These are phyloP conservation scores for Drosophila aff. DNA, from an alignment of 1,140 invertebrate genomes.

Conservation along the genomic window DNA sequence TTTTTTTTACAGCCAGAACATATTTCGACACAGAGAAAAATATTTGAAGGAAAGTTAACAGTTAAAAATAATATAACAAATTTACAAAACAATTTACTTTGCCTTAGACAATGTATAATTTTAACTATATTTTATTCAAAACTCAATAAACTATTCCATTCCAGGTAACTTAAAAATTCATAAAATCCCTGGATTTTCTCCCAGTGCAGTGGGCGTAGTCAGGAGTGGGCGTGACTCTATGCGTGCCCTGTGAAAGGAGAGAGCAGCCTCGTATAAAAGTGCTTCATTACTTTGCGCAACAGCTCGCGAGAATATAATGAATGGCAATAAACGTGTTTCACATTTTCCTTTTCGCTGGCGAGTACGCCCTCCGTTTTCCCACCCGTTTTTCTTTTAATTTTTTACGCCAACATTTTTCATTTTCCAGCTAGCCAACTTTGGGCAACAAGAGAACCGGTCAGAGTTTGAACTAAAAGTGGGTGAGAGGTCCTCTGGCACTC, in stretches of 20 bases:
- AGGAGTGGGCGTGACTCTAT: conserved; percentile 4
- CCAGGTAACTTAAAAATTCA: background rate
- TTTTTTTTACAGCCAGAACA: conserved; percentile 46
- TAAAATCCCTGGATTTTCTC: background rate
- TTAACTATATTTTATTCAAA: background rate
- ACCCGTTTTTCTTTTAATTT: conserved; percentile 13
- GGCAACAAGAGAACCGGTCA: conserved; percentile 38
- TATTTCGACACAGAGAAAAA: conserved; percentile 20
- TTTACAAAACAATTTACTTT: too few species aligned
- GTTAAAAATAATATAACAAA: too few species aligned
- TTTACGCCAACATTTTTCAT: conserved; percentile 56
- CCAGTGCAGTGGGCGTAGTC: conserved; percentile 2
- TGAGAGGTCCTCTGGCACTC: conserved; percentile 9
- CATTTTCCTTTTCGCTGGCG: conserved; percentile 67
- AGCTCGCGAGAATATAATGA: conserved; percentile 84
- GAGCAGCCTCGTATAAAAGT: conserved; percentile 64
- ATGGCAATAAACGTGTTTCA: conserved; percentile 84
- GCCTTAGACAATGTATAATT: accelerated
- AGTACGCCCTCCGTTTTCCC: conserved; percentile 14
- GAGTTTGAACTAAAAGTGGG: conserved; percentile 15
- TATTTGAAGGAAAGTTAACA: too few species aligned
- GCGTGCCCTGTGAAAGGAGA: conserved; percentile 53
- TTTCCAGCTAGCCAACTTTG: conserved; percentile 43
- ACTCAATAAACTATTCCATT: background rate
- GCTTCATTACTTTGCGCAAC: conserved; percentile 83